phyloP scores from a whole-genome alignment of 2,797 vertebrate species.

The Neosilurus mollespiculum region DNA sequence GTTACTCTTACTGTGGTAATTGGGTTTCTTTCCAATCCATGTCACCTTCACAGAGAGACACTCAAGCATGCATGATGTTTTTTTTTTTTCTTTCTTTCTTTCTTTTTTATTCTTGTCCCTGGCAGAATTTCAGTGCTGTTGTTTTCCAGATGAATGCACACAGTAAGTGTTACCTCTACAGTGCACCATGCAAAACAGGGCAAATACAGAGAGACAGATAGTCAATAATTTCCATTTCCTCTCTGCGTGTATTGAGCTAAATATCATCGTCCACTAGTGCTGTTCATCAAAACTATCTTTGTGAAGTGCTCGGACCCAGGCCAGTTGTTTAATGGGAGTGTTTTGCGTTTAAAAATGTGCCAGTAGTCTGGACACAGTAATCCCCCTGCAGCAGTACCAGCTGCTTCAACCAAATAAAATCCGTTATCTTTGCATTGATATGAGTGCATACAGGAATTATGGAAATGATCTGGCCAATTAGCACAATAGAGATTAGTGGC shows the following conservation, averaged over 20 bases:
- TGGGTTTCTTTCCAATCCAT: slow-evolving; percentile 51
- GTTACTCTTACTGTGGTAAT: slow-evolving; percentile 55
- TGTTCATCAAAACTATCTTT: slow-evolving; percentile 23
- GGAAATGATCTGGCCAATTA: slow-evolving; percentile 55
- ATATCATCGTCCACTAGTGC: slow-evolving; percentile 26
- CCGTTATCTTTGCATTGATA: slow-evolving; percentile 49
- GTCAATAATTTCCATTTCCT: slow-evolving; percentile 19
- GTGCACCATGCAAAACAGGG: slow-evolving; percentile 54
- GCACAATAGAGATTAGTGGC: slow-evolving; percentile 44
- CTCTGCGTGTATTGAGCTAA: slow-evolving; percentile 28
- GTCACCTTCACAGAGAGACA: slow-evolving; percentile 50
- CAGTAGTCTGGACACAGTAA: slow-evolving; percentile 49
- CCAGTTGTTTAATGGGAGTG: slow-evolving; percentile 51
- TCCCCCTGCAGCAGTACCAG: slow-evolving; percentile 36
- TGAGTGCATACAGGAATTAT: slow-evolving; percentile 42
- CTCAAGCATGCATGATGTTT: slow-evolving; percentile 48
- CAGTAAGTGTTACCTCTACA: slow-evolving; percentile 17
- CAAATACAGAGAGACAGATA: slow-evolving; percentile 16
- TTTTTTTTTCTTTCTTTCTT: slow-evolving; percentile 32
- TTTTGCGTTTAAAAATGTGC: slow-evolving; percentile 49
- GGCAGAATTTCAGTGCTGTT: slow-evolving; percentile 52
- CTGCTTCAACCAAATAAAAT: slow-evolving; percentile 49
- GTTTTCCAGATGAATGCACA: slow-evolving; percentile 51
- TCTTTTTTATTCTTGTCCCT: slow-evolving; percentile 37
- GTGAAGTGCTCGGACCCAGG: slow-evolving; percentile 40